Percentiles rank a stretch among this genome's conserved stretches.
phyloP scores from a whole-genome alignment of 1,140 invertebrate genomes.

The Lasaia peninsularis region DNA sequence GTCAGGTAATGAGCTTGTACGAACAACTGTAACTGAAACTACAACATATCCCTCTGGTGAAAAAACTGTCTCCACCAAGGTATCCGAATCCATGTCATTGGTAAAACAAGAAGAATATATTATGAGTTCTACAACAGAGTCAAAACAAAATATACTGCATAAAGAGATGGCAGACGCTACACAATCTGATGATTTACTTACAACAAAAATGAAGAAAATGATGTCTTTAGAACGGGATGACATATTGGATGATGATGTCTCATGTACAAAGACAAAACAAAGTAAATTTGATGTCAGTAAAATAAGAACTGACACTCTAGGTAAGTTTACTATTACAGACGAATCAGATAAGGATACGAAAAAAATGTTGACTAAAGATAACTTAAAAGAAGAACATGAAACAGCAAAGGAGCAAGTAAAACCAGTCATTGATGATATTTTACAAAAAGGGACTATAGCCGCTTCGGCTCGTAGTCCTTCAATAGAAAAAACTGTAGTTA shows the following conservation, averaged over 20 bases:
- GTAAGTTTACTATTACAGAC: conserved; percentile 45
- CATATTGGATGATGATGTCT: neutral
- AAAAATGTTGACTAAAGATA: conserved; percentile 31
- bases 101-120: conserved; percentile 1
- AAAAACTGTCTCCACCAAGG: conserved; percentile 25
- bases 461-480: conserved; percentile 53
- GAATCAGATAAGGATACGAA: conserved; percentile 14
- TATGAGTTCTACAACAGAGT: conserved; percentile 17
- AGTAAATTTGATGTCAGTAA: conserved; percentile 54
- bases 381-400: conserved; percentile 40
- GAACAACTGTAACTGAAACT: conserved; percentile 26
- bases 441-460: conserved; percentile 58
- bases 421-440: conserved; percentile 62
- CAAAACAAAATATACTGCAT: conserved; percentile 13
- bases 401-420: conserved; percentile 63
- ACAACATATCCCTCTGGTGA: conserved; percentile 27
- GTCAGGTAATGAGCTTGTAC: conserved; percentile 23
- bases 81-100: conserved; percentile 27
- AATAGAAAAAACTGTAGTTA: conserved; percentile 61
- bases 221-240: conserved; percentile 1
- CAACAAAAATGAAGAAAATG: conserved; percentile 10
- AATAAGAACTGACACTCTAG: conserved; percentile 57
- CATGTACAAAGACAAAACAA: conserved; percentile 16
- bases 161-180: conserved; percentile 10
- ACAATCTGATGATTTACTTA: neutral